Base-by-base conservation (phyloP, 2,797 vertebrate species). In the Gallirallus australis region DNA sequence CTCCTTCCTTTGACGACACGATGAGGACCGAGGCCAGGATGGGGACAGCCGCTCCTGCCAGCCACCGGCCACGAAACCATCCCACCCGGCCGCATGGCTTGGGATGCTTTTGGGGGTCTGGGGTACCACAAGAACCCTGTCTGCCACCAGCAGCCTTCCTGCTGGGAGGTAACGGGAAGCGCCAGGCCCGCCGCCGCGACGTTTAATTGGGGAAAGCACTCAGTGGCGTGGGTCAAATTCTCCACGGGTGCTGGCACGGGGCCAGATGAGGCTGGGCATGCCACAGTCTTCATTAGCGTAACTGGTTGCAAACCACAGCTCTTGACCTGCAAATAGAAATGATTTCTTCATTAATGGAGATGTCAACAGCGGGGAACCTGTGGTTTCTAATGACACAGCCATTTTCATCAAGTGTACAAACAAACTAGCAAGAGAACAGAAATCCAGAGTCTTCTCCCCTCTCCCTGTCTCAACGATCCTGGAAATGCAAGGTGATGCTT, bases 261-360 rank as follows among this genome's bases (percentile, higher is more conserved):
- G 89, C 94, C 96, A 94, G 86, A 23, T 16, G 79, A 95, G 84
- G 87, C 97, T 96, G 92, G 96, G 94, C 89, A 94, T 69, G 94
- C 95, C 93, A 95, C 95, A 92, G 94, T 57, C 97, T 94, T 97
- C 96, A 97, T 98, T 97, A 98, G 90, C 9, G 70, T 69, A 88
- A 92, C 96, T 91, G 65, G 92, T 15, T 91, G 75, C 95, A 96
- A 95, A 96, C 96, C 96, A 94, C 93, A 96, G 78, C 87, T 84
- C 94, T 92, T 95, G 96, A 96, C 91, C 96, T 91, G 91, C 91
- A 47, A 93, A 78, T 40, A 93, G 94, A 92, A 95, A 84, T 48
- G 93, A 94, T 94, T 95, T 57, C 93, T 93, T 93, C 95, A 89
- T 90, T 97, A 96, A 96, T 92, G 96, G 91, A 91, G 90, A 92